A percentile compares a stretch with the other conserved stretches of the same genome.
Evolutionary conservation across 2,113 vertebrate genomes (phyloP).

Genomic region (Macaca mulatta): DNA sequence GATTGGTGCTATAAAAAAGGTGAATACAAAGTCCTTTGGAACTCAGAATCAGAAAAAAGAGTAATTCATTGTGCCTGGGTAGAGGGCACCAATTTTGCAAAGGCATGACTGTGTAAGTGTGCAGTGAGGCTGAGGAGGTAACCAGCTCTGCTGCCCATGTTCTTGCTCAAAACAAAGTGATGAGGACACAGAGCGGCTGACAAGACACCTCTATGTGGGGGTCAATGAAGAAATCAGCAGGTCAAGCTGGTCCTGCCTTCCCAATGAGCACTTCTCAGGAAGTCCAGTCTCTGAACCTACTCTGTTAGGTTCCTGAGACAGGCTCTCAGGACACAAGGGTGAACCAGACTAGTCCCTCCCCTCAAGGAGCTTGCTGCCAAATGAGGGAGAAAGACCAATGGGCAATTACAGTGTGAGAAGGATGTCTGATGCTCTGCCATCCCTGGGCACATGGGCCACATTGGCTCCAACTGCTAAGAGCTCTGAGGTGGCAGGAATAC

Average conservation of each 20-base stretch:
- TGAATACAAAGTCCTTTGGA: conserved; percentile 24
- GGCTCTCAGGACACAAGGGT: not conserved
- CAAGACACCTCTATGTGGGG: not conserved
- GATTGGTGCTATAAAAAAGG: not conserved
- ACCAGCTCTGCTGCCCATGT: not conserved
- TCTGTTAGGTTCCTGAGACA: not conserved
- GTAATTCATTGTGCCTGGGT: not conserved
- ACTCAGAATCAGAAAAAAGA: conserved; percentile 43
- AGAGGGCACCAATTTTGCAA: not conserved
- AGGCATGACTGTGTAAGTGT: not conserved
- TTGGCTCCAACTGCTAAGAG: not conserved
- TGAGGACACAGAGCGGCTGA: not conserved
- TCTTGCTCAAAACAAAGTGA: not conserved
- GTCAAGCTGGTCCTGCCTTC: not conserved
- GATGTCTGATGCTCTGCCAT: not conserved
- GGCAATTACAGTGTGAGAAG: not conserved
- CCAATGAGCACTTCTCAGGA: not conserved
- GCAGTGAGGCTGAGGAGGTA: not conserved
- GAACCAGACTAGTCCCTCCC: not conserved
- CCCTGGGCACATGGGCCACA: not conserved
- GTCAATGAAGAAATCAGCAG: not conserved
- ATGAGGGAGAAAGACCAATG: not conserved
- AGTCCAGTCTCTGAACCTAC: not conserved
- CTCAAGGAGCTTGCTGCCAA: not conserved
- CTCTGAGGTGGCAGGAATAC: not conserved